phyloP scores from a whole-genome alignment of 2,888 invertebrate genomes.

The Pinctada fucata region DNA sequence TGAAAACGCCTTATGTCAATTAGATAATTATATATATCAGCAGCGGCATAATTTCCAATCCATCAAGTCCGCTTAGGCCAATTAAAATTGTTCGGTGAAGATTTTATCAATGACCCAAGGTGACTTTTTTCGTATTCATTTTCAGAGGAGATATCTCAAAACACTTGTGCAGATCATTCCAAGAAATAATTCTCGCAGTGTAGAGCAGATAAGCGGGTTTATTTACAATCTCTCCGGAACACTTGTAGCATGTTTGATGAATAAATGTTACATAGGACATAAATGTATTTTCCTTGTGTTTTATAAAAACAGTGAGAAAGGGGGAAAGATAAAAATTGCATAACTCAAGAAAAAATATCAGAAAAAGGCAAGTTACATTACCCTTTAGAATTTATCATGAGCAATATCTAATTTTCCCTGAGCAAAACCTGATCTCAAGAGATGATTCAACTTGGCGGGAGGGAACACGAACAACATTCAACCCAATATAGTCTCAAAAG shows the following conservation, averaged over 20 bases:
- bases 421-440: too few relatives aligned
- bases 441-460: too few relatives aligned
- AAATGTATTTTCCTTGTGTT: background rate
- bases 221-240: background rate
- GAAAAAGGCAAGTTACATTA: too few relatives aligned
- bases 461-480: too few relatives aligned
- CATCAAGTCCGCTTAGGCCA: constrained; percentile 27
- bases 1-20: constrained; percentile 33
- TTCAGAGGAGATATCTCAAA: constrained; percentile 9
- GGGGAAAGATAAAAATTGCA: too few relatives aligned
- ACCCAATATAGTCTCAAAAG: too few relatives aligned
- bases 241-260: background rate
- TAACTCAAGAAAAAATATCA: too few relatives aligned
- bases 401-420: too few relatives aligned
- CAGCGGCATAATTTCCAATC: constrained; percentile 27
- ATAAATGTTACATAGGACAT: background rate
- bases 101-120: constrained; percentile 24
- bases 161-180: constrained; percentile 30
- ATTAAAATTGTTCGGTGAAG: constrained; percentile 26
- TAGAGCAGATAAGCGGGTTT: constrained; percentile 12
- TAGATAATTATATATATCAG: constrained; percentile 32
- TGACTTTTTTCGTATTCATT: constrained; percentile 20
- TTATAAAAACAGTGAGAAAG: too few relatives aligned
- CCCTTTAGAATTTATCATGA: too few relatives aligned
- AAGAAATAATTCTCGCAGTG: constrained; percentile 16